Evolutionary conservation across 1,140 invertebrate genomes (phyloP).

Genomic region (Cylas formicarius): DNA sequence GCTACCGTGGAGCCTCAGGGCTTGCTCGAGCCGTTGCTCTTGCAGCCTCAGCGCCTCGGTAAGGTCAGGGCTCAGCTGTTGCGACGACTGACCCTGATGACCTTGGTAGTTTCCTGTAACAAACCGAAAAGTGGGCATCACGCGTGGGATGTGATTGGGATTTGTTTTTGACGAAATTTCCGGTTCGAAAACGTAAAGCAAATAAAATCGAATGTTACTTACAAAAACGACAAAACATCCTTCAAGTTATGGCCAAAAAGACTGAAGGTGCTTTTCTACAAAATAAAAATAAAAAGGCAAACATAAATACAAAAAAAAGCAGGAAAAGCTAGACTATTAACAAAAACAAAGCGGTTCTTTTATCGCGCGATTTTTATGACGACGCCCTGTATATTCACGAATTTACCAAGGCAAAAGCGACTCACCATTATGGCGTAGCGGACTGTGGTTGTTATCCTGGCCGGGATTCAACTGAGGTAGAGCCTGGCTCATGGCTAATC

Average conservation of each 20-base stretch:
- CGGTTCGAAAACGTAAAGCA: constrained; percentile 3
- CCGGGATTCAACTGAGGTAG: constrained; percentile 45
- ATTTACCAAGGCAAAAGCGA: constrained; percentile 6
- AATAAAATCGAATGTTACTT: constrained; percentile 13
- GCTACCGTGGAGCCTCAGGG: constrained; percentile 64
- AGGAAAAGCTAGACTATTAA: not conserved
- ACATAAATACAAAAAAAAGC: constrained; percentile 9
- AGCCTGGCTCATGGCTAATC: constrained; percentile 63
- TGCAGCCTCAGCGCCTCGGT: constrained; percentile 68
- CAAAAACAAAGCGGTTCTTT: not conserved
- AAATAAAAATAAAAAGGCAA: constrained; percentile 12
- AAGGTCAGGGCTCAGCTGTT: constrained; percentile 52
- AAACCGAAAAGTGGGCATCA: too few relatives aligned
- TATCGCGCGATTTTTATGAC: too few relatives aligned
- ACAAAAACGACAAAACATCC: constrained; percentile 12
- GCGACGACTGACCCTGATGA: constrained; percentile 42
- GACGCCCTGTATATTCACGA: constrained; percentile 2
- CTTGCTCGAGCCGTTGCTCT: constrained; percentile 74
- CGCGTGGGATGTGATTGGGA: not conserved
- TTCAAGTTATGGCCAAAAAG: constrained; percentile 19
- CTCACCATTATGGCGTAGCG: constrained; percentile 39
- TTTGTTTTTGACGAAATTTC: not conserved
- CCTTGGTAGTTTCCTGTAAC: constrained; percentile 46
- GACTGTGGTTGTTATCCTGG: constrained; percentile 35
- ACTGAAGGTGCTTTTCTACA: constrained; percentile 20